Percentiles rank a stretch among this genome's conserved stretches.
Evolutionary conservation across 1,140 invertebrate genomes (phyloP).

Genomic region (Phortica variegata): DNA sequence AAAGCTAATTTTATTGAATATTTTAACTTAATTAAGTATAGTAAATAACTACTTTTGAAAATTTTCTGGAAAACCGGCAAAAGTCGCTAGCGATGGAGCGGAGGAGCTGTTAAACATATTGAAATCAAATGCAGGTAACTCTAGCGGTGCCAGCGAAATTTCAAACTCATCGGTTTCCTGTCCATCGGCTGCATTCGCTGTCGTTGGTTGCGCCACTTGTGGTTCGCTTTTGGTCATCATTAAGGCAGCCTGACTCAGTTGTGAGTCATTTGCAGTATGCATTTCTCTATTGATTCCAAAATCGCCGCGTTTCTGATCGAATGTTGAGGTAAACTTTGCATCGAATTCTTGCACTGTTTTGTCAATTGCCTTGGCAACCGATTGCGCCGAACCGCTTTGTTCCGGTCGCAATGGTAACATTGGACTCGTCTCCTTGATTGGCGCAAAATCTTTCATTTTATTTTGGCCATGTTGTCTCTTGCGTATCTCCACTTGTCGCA

Average conservation of each 20-base stretch:
- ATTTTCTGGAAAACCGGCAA: slow-evolving; percentile 30
- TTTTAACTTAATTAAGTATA: slow-evolving; percentile 1
- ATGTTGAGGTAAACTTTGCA: slow-evolving; percentile 36
- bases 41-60: slow-evolving; percentile 36
- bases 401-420: slow-evolving; percentile 37
- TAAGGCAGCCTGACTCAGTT: slow-evolving; percentile 28
- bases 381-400: slow-evolving; percentile 34
- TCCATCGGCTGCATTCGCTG: background rate
- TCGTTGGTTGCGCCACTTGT: slow-evolving; percentile 8
- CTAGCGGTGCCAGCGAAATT: slow-evolving; percentile 38
- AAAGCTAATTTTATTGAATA: slow-evolving; percentile 1
- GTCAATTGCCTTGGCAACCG: slow-evolving; percentile 49
- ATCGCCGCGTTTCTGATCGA: slow-evolving; percentile 5
- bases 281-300: background rate
- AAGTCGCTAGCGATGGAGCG: slow-evolving; percentile 34
- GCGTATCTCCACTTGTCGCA: slow-evolving; percentile 44
- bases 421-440: slow-evolving; percentile 32
- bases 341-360: slow-evolving; percentile 51
- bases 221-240: slow-evolving; percentile 17
- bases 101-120: slow-evolving; percentile 37
- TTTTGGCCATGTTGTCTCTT: slow-evolving; percentile 42
- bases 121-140: slow-evolving; percentile 47
- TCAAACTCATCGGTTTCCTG: slow-evolving; percentile 26
- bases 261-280: slow-evolving; percentile 16
- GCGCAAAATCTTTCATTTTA: slow-evolving; percentile 45